Conservation (phyloP, 2,888 invertebrate genomes). For the Platerodrilus igneus region DNA sequence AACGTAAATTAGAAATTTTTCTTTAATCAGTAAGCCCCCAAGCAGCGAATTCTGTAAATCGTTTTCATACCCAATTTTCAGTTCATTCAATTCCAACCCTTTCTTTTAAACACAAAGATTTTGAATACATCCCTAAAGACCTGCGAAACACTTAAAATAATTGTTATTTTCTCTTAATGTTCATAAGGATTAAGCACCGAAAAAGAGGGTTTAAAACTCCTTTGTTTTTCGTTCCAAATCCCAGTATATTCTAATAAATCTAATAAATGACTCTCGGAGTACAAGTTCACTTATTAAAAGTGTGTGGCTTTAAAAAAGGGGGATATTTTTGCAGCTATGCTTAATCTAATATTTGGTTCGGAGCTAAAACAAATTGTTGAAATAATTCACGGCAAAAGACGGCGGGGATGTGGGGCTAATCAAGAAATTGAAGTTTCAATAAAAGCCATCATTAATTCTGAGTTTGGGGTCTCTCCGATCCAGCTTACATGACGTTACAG, state of each 20-base stretch:
- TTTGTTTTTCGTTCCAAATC: slow-evolving; percentile 5
- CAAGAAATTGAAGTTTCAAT: slow-evolving; percentile 67
- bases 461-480: slow-evolving; percentile 43
- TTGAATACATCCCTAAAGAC: slow-evolving; percentile 39
- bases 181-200: slow-evolving; percentile 24
- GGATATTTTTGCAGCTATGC: slow-evolving; percentile 12
- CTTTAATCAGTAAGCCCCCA: too few relatives aligned
- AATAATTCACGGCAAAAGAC: slow-evolving; percentile 40
- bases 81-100: slow-evolving; percentile 41
- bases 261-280: slow-evolving; percentile 13
- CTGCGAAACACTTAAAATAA: slow-evolving; percentile 44
- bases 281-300: slow-evolving; percentile 15
- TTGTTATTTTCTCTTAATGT: slow-evolving; percentile 37
- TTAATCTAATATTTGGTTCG: slow-evolving; percentile 19
- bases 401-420: slow-evolving; percentile 49
- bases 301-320: slow-evolving; percentile 11
- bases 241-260: slow-evolving; percentile 13
- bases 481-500: slow-evolving; percentile 39
- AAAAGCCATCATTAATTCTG: slow-evolving; percentile 68
- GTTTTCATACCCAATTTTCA: slow-evolving; percentile 35
- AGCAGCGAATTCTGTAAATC: slow-evolving; percentile 26
- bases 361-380: slow-evolving; percentile 42
- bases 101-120: slow-evolving; percentile 40
- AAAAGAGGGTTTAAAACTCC: slow-evolving; percentile 20
- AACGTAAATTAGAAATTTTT: too few relatives aligned